Evolutionary conservation across 2,888 invertebrate species (phyloP).

Genomic region (Clistopyga incitator): DNA sequence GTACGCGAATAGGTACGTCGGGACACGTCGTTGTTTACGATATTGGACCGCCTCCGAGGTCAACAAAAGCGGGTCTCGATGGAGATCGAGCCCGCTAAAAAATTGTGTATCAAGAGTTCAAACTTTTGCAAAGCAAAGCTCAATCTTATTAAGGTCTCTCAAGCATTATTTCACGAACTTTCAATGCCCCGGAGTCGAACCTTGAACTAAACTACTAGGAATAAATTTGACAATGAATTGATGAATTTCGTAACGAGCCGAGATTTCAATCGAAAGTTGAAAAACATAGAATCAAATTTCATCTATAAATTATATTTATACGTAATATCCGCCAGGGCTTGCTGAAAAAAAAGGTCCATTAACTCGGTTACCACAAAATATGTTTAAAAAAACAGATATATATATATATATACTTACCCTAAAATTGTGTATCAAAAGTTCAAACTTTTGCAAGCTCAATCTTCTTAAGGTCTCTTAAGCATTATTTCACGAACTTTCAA

Average conservation of each 20-base stretch:
- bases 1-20: slow-evolving; percentile 25
- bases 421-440: neutral
- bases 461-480: neutral
- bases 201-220: neutral
- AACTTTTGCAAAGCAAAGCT: no score
- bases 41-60: slow-evolving; percentile 44
- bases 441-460: neutral
- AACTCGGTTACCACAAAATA: no score
- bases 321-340: no score
- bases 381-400: no score
- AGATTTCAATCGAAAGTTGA: neutral
- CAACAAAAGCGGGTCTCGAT: slow-evolving; percentile 43
- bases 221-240: neutral
- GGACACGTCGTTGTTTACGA: slow-evolving; percentile 46
- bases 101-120: neutral
- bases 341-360: no score
- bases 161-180: neutral
- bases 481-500: neutral
- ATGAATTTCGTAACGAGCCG: neutral
- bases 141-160: neutral
- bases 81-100: slow-evolving; percentile 1
- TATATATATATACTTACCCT: no score
- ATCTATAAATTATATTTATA: no score
- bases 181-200: neutral
- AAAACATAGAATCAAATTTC: no score